Evolutionary conservation across 2,113 vertebrate species (phyloP), one percentile per base, ranked within the genome.

Genomic region (Perca schrenkii): DNA sequence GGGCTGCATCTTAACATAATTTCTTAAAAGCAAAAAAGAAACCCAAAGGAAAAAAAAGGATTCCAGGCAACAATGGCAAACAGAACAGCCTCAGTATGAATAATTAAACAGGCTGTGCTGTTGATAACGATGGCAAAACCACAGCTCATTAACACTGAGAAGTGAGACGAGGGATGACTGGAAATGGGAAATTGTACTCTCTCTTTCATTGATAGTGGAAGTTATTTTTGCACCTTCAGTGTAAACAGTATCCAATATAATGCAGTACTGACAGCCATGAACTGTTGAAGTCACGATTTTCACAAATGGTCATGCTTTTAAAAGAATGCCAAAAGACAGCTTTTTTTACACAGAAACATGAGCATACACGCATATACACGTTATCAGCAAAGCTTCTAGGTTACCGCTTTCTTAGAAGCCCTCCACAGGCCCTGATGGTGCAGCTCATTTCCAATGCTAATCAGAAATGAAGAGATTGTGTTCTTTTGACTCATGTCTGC

Each of bases 101-200:
- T 94, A 88, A 94, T 91, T 90, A 87, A 93, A 68, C 61, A 79
- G 80, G 50, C 88, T 64, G 75, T 50, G 70, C 65, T 11, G 61
- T 73, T 90, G 84, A 86, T 88, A 90, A 89, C 49, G 7, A 57
- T 34, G 77, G 79, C 22, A 73, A 82, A 90, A 84, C 80, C 52
- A 16, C 86, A 76, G 82, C 82, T 93, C 85, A 85, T 93, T 91
- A 92, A 86, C 88, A 53, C 65, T 1, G 73, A 77, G 73, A 88
- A 77, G 81, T 74, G 72, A 88, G 77, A 85, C 68, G 52, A 82
- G 70, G 61, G 62, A 56, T 86, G 79, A 89, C 79, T 74, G 74
- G 84, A 73, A 88, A 77, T 72, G 62, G 43, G 57, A 84, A 82
- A 85, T 50, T 36, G 3, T 22, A 50, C 47, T 66, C 61, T 66